phyloP scores from a whole-genome alignment of 1,140 invertebrate species.

The Drosophila varians region DNA sequence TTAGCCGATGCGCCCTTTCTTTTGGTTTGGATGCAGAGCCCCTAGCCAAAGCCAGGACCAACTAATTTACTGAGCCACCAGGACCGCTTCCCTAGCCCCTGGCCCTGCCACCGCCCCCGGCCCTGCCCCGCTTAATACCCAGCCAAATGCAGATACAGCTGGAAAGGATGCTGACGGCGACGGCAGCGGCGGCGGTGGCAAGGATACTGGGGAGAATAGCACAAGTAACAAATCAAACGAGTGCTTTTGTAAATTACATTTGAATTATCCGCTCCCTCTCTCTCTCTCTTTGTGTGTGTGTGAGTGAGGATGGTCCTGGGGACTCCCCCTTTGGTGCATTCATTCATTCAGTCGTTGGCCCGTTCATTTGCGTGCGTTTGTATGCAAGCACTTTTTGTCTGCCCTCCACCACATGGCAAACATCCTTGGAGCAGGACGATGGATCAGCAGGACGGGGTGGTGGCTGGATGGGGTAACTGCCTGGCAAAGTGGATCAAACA shows the following conservation, averaged over 20 bases:
- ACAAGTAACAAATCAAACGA: constrained; percentile 79
- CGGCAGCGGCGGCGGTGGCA: background rate
- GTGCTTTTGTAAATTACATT: constrained; percentile 80
- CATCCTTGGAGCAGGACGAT: constrained; percentile 54
- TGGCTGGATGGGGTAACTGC: constrained; percentile 24
- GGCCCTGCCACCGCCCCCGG: too few species aligned
- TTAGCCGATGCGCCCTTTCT: constrained; percentile 38
- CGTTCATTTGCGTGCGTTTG: constrained; percentile 33
- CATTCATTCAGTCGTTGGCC: constrained; percentile 48
- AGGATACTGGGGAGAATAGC: constrained; percentile 10
- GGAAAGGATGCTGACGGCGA: background rate
- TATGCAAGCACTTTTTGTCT: constrained; percentile 37
- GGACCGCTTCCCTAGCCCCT: background rate
- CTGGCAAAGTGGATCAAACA: constrained; percentile 77
- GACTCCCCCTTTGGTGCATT: background rate
- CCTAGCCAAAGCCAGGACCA: constrained; percentile 28
- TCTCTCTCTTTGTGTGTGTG: background rate
- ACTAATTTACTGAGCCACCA: constrained; percentile 63
- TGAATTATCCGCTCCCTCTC: constrained; percentile 65
- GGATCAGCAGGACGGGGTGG: constrained; percentile 9
- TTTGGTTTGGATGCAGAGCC: constrained; percentile 22
- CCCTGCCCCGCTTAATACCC: background rate
- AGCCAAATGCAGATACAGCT: constrained; percentile 27
- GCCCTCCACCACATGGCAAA: constrained; percentile 59
- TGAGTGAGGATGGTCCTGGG: background rate